phyloP scores from a whole-genome alignment of 1,140 invertebrate genomes.

The Ceratosolen solmsi region DNA sequence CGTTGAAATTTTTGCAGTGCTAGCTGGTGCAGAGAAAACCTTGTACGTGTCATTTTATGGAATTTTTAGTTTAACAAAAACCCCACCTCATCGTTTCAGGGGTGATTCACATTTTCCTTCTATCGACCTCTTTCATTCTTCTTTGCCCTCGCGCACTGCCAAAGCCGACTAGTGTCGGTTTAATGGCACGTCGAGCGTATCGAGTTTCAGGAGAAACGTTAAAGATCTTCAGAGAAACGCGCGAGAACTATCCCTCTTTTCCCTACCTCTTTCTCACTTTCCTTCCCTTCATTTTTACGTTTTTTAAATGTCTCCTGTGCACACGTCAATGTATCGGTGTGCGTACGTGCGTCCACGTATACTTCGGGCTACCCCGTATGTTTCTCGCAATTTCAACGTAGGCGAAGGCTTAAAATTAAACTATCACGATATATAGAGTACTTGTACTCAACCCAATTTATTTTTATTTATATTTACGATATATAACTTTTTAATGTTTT shows the following conservation, averaged over 20 bases:
- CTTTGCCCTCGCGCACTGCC: constrained; percentile 11
- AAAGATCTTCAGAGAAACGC: constrained; percentile 62
- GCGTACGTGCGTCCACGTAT: neutral
- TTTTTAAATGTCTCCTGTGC: too few species aligned
- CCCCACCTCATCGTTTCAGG: neutral
- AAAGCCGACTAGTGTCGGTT: constrained; percentile 14
- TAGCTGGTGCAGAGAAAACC: neutral
- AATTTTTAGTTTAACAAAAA: neutral
- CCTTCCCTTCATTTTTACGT: neutral
- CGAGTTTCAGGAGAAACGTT: too few species aligned
- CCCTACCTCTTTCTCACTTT: too few species aligned
- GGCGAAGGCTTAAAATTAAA: too few species aligned
- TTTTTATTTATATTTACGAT: too few species aligned
- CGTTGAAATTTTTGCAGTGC: too few species aligned
- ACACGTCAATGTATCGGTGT: neutral
- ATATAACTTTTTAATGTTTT: too few species aligned
- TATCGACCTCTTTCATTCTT: constrained; percentile 15
- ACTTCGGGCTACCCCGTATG: neutral
- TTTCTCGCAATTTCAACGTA: too few species aligned
- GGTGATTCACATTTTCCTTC: neutral
- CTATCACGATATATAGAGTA: too few species aligned
- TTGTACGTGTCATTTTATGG: neutral
- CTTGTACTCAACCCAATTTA: too few species aligned
- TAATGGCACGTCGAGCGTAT: constrained; percentile 60
- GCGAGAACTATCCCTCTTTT: constrained; percentile 51